A percentile compares a stretch with the other conserved stretches of the same genome.
phyloP scores from a whole-genome alignment of 2,797 vertebrate species.

The Neoniphon sammara region DNA sequence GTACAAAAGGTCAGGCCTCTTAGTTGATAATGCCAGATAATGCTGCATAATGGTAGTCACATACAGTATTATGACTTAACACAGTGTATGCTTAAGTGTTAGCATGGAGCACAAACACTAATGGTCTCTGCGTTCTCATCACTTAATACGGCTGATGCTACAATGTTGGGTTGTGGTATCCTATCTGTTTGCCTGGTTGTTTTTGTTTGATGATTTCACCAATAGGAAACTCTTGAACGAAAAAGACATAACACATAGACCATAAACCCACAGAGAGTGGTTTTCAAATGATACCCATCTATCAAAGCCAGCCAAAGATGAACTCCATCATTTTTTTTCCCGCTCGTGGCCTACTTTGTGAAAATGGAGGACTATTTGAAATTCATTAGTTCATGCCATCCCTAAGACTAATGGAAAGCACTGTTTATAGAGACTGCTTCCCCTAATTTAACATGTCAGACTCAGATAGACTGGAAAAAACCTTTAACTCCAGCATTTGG shows the following conservation, averaged over 20 bases:
- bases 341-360: constrained; percentile 52
- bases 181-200: background rate
- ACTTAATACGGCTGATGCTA: background rate
- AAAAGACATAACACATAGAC: too few species aligned
- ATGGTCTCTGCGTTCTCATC: background rate
- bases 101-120: background rate
- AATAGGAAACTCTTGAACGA: background rate
- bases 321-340: background rate
- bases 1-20: background rate
- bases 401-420: constrained; percentile 22
- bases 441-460: background rate
- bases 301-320: too few species aligned
- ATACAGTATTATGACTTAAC: background rate
- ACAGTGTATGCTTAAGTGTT: background rate
- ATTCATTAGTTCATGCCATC: constrained; percentile 22
- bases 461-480: background rate
- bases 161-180: background rate
- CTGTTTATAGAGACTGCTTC: background rate
- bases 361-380: constrained; percentile 16
- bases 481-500: constrained; percentile 23
- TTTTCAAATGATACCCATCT: too few species aligned
- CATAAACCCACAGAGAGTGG: too few species aligned
- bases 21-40: too few species aligned
- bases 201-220: background rate
- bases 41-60: background rate